Evolutionary conservation across 2,888 invertebrate genomes (phyloP).

Genomic region (Melanophora roralis): DNA sequence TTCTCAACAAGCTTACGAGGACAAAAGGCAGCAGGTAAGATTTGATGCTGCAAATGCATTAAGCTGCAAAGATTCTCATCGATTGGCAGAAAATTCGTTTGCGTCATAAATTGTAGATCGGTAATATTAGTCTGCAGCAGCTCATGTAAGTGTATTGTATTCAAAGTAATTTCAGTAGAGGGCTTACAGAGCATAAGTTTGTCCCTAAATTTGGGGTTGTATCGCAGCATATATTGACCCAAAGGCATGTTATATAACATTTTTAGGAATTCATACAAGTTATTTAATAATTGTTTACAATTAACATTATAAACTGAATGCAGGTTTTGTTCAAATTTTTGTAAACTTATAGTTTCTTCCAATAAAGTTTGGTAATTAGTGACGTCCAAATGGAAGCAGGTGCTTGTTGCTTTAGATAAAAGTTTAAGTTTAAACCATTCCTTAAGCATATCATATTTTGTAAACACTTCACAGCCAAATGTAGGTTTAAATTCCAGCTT

Average conservation of each 20-base stretch:
- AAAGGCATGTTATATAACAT: constrained; percentile 64
- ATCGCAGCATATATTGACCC: constrained; percentile 70
- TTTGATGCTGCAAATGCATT: constrained; percentile 66
- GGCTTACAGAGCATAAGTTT: constrained; percentile 70
- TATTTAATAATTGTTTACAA: constrained; percentile 63
- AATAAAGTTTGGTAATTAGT: constrained; percentile 65
- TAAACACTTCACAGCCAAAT: constrained; percentile 73
- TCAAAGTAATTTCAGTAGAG: constrained; percentile 60
- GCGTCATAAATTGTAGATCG: constrained; percentile 68
- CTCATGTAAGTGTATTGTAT: constrained; percentile 66
- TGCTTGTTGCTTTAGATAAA: constrained; percentile 24
- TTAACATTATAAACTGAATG: constrained; percentile 64
- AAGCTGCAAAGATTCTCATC: constrained; percentile 66
- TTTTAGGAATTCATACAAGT: constrained; percentile 68
- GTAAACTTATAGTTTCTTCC: constrained; percentile 65
- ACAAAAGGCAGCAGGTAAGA: constrained; percentile 70
- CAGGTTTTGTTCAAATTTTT: constrained; percentile 67
- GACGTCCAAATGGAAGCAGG: constrained; percentile 68
- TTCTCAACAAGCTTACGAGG: neutral
- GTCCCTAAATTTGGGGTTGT: constrained; percentile 67
- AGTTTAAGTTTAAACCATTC: constrained; percentile 71
- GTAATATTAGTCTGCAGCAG: constrained; percentile 64
- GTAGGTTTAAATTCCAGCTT: constrained; percentile 72
- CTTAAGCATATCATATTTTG: constrained; percentile 70
- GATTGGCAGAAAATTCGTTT: constrained; percentile 67